Percentiles rank a stretch among this genome's conserved stretches.
phyloP scores from a whole-genome alignment of 2,113 vertebrate species.

The Columbina picui region DNA sequence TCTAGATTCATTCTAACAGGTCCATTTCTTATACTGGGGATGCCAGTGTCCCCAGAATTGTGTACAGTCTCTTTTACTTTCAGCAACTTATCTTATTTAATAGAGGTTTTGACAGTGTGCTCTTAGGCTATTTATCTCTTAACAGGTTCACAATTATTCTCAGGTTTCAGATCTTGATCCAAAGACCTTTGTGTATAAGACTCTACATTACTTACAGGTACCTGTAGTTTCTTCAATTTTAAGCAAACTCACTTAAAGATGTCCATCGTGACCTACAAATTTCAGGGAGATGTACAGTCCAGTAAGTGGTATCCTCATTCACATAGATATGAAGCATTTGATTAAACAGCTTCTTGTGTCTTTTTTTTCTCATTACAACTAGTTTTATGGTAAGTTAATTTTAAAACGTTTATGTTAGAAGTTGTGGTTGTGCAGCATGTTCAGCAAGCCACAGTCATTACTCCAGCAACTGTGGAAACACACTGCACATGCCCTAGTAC shows the following conservation, averaged over 20 bases:
- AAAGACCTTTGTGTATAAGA: neutral
- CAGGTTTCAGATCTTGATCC: neutral
- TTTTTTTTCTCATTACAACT: neutral
- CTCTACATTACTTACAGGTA: neutral
- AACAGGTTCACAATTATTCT: neutral
- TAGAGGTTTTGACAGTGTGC: neutral
- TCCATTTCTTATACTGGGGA: fast-evolving
- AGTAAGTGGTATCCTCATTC: neutral
- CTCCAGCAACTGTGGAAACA: neutral
- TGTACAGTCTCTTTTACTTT: neutral
- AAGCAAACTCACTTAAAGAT: neutral
- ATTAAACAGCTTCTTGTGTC: neutral
- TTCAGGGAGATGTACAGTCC: neutral
- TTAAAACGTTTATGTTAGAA: neutral
- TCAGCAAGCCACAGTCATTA: neutral
- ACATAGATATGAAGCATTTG: neutral
- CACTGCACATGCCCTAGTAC: neutral
- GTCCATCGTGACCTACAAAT: neutral
- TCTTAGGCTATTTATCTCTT: neutral
- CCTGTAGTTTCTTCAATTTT: neutral
- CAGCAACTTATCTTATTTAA: neutral
- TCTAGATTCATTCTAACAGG: neutral
- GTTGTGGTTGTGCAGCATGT: fast-evolving
- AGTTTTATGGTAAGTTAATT: neutral
- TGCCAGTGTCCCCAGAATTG: fast-evolving